phyloP scores from a whole-genome alignment of 2,797 vertebrate genomes.

The Todus mexicanus region DNA sequence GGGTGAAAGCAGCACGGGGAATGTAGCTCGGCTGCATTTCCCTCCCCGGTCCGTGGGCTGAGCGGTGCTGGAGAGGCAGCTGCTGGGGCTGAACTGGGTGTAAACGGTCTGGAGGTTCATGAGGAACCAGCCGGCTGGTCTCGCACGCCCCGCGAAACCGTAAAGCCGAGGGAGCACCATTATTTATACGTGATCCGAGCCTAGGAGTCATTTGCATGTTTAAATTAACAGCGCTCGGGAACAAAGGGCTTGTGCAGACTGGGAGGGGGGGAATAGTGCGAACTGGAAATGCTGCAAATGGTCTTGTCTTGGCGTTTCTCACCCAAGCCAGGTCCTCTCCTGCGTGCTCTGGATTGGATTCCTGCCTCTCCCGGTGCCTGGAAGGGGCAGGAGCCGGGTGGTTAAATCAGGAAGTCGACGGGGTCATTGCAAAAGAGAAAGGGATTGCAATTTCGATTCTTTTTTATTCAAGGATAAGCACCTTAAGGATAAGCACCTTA shows the following conservation, averaged over 20 bases:
- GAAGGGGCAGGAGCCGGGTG: background rate
- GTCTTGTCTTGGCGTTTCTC: background rate
- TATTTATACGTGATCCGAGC: background rate
- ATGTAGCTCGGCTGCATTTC: rapidly evolving
- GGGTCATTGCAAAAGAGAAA: background rate
- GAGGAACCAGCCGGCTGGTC: background rate
- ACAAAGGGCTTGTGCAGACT: background rate
- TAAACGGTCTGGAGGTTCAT: background rate
- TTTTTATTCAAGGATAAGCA: background rate
- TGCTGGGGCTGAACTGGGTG: background rate
- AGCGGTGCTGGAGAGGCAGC: background rate
- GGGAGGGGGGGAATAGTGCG: background rate
- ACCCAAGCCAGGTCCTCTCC: rapidly evolving
- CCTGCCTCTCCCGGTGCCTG: background rate
- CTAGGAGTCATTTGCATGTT: background rate
- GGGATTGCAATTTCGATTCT: background rate
- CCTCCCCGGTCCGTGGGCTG: rapidly evolving
- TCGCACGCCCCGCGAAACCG: rapidly evolving
- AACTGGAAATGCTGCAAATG: background rate
- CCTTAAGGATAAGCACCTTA: background rate
- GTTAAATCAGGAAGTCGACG: background rate
- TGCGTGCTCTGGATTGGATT: rapidly evolving
- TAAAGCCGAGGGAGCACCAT: background rate
- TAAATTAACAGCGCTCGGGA: background rate
- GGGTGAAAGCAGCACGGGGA: background rate